A percentile compares a stretch with the other conserved stretches of the same genome.
Conservation (phyloP, 1,140 invertebrate genomes). For the Cecropterus lyciades region DNA sequence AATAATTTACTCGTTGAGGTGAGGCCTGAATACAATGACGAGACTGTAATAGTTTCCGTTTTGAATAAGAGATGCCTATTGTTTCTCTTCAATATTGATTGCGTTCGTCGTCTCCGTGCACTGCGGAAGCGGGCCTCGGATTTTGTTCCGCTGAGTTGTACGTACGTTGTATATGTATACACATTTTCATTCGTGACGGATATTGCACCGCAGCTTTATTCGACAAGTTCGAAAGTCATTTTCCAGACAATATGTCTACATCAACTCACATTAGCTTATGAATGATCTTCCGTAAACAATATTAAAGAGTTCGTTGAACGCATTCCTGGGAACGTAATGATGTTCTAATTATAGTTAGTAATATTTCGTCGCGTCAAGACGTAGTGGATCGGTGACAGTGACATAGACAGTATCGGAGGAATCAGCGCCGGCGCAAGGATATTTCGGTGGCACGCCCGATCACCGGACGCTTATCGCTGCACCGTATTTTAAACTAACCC, state of each 20-base stretch:
- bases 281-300: conserved; percentile 24
- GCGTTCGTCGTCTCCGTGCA: conserved; percentile 62
- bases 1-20: conserved; percentile 74
- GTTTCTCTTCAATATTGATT: conserved; percentile 78
- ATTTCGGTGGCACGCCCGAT: conserved; percentile 57
- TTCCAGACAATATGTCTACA: background rate
- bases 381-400: conserved; percentile 61
- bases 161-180: background rate
- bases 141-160: conserved; percentile 50
- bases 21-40: conserved; percentile 77
- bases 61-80: conserved; percentile 79
- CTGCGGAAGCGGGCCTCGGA: conserved; percentile 47
- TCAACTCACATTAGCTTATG: conserved; percentile 3
- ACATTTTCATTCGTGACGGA: background rate
- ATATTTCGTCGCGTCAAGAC: conserved; percentile 67
- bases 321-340: conserved; percentile 55
- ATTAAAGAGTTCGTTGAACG: conserved; percentile 61
- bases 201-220: background rate
- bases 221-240: background rate
- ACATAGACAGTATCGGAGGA: conserved; percentile 56
- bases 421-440: conserved; percentile 53
- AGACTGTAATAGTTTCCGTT: conserved; percentile 81
- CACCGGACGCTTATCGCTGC: conserved; percentile 71
- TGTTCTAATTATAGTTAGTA: conserved; percentile 65
- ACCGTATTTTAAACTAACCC: conserved; percentile 71